Evolutionary conservation across 2,888 invertebrate species (phyloP).

Genomic region (Eupithecia tripunctaria): DNA sequence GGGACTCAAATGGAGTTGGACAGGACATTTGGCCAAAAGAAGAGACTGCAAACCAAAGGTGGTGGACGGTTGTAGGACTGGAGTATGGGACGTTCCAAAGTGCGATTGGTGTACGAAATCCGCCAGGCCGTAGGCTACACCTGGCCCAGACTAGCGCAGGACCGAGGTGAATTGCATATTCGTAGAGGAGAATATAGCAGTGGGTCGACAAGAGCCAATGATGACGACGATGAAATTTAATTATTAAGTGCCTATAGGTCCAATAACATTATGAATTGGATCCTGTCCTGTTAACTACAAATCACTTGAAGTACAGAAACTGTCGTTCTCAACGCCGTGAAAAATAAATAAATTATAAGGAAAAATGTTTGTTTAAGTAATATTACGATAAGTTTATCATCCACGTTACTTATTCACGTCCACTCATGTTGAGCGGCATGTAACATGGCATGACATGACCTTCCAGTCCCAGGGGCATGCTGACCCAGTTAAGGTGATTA

Average conservation of each 20-base stretch:
- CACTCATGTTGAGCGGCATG: constrained; percentile 24
- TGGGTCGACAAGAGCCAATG: neutral
- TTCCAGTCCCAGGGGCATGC: constrained; percentile 46
- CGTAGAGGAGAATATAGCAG: neutral
- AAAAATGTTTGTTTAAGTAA: neutral
- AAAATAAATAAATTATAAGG: neutral
- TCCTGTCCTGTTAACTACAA: neutral
- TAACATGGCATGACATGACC: constrained; percentile 38
- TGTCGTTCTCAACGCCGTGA: neutral
- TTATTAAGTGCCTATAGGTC: neutral
- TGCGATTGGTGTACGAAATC: neutral
- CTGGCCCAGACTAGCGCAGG: neutral
- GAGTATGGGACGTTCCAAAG: neutral
- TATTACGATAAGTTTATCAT: neutral
- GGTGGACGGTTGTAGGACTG: neutral
- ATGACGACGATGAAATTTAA: neutral
- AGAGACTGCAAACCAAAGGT: no score
- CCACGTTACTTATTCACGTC: constrained; percentile 11
- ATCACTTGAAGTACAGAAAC: neutral
- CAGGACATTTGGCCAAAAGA: no score
- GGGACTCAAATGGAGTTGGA: no score
- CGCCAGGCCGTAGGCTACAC: neutral
- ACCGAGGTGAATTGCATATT: neutral
- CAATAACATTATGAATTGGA: neutral
- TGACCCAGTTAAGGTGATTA: constrained; percentile 57